Base-by-base conservation (phyloP, 2,888 invertebrate species). In the Augochlorella aurata region DNA sequence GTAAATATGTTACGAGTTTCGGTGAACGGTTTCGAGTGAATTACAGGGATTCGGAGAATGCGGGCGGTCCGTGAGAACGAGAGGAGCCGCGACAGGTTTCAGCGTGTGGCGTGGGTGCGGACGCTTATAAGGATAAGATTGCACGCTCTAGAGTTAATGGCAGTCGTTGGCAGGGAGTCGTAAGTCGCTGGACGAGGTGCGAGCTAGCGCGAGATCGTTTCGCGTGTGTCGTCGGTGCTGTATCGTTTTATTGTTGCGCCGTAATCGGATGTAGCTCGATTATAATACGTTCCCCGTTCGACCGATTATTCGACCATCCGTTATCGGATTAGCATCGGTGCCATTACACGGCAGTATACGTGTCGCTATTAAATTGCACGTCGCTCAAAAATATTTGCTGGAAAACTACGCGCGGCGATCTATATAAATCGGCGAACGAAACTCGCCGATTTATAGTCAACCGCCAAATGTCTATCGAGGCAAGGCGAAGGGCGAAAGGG, bases 51-150 rank as follows among this genome's bases (percentile, higher is more conserved):
- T 58, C 58, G 58, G 7, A 10, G 58, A 58, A 58, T 14, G 58
- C 58, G 14, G 58, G 14, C 58, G 54, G 5, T n/a, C 54, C 5
- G 54, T 5, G 58, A 58, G 58, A 58, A 58, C 58, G 24, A 7
- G 58, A 58, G 58, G 24, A 24, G 58, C 58, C 24, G 58, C 58
- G 58, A 24, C 21, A 24, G 14, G 38, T 58, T 58, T 58, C 5
- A n/a, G 12, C 12, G 58, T 58, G 58, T 58, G 0, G 58, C 58
- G 14, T 58, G 58, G 24, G 24, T 24, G 58, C 2, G 24, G 24
- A 58, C 14, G 21, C 24, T 58, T 58, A 24, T 58, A 58, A 14
- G 58, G 24, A 58, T 58, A 58, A 58, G 58, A 58, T 58, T 58
- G 58, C 58, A 58, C 24, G 58, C 14, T 14, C 21, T 58, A 24